A percentile compares a stretch with the other conserved stretches of the same genome.
These are phyloP conservation scores for Dione juno DNA, from an alignment of 2,888 invertebrate genomes.

Conservation along the genomic window DNA sequence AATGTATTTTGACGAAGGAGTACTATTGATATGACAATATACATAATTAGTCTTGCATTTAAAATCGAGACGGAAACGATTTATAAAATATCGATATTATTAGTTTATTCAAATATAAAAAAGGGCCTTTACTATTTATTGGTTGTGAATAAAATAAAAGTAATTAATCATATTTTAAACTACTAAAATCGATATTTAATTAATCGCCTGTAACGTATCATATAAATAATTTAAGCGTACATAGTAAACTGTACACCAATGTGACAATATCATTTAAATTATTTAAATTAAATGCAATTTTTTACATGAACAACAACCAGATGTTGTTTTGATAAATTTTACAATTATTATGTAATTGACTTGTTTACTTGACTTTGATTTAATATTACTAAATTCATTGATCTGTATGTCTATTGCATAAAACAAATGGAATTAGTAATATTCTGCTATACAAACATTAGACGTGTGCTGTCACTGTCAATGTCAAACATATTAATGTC, in stretches of 20 bases:
- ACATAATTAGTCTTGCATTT: conserved; percentile 20
- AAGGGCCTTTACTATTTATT: not conserved
- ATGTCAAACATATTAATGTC: not conserved
- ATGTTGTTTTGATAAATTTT: not conserved
- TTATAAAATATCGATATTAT: not conserved
- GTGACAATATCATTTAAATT: conserved; percentile 4
- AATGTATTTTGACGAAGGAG: not conserved
- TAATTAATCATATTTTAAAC: not conserved
- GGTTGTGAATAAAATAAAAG: not conserved
- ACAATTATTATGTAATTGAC: not conserved
- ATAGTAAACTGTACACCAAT: not conserved
- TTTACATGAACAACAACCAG: not conserved
- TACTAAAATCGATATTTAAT: conserved; percentile 2
- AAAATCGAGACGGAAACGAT: not conserved
- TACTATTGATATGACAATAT: conserved; percentile 1
- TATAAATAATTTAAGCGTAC: not conserved
- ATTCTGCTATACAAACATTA: not conserved
- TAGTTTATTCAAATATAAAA: not conserved
- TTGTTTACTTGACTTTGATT: not conserved
- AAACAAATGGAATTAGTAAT: not conserved
- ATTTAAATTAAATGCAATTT: not conserved
- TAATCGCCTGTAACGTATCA: not conserved
- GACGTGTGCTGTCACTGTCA: conserved; percentile 16
- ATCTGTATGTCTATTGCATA: conserved; percentile 6
- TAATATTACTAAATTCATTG: not conserved